Evolutionary conservation across 2,888 invertebrate genomes (phyloP), one percentile per base, ranked within the genome.

Genomic region (Drosophila mercatorum): DNA sequence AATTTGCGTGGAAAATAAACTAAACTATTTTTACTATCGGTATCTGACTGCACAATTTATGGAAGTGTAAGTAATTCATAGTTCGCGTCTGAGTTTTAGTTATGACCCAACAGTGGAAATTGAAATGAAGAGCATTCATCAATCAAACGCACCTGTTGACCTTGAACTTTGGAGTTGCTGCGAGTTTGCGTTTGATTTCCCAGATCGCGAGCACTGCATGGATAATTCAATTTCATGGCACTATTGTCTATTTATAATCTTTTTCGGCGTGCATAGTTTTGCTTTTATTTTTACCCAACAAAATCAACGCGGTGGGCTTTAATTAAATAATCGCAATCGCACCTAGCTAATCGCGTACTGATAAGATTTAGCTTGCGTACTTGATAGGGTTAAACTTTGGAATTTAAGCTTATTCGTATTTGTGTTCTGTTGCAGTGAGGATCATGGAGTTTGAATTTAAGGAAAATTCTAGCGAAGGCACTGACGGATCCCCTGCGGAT

Each of bases 361-460:
- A 83, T 87, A 64, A 51, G 47, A 55, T 34, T 51, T 66, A n/a
- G 46, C 38, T 2, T 38, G 52, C 14, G 0, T 40, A 40, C 51
- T 62, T 36, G 14, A 58, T 51, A 40, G 8, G 34, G 41, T 60
- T 88, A 76, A 80, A 86, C 80, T 88, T 83, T 83, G 72, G 77
- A 86, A 80, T 69, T 67, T 49, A 59, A 31, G 51, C 67, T 47
- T 66, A 77, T 69, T 86, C 53, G 14, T 53, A 10, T 28, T 65
- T 64, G 52, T 51, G 40, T 41, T 53, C 43, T 26, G 51, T 64
- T 75, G 26, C 64, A 88, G 83, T 59, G 47, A 36, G 46, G 60
- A 87, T 14, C 66, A 84, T 77, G 77, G 80, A 77, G 14, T 63
- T 58, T 7, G 80, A 44, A 2, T 44, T 52, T 34, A 63, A 55